phyloP scores from a whole-genome alignment of 2,797 vertebrate genomes.

The Melanotaenia maccullochi region DNA sequence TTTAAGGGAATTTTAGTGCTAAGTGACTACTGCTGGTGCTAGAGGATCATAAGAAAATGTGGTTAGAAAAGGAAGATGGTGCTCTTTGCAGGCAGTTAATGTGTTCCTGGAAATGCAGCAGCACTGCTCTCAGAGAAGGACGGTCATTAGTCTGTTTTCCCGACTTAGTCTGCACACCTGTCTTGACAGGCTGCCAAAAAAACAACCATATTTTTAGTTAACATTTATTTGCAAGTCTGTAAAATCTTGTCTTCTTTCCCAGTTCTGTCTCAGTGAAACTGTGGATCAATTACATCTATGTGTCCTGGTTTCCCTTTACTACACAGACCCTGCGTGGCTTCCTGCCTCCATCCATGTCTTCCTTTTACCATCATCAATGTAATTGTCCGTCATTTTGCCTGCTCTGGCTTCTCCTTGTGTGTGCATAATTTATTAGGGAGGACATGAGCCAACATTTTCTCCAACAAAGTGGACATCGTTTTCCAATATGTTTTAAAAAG shows the following conservation, averaged over 20 bases:
- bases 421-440: conserved; percentile 54
- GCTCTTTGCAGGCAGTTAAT: conserved; percentile 55
- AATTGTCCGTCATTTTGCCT: conserved; percentile 45
- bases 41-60: conserved; percentile 40
- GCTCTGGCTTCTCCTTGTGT: conserved; percentile 28
- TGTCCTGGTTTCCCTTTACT: conserved; percentile 24
- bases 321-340: conserved; percentile 13
- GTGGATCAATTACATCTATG: conserved; percentile 38
- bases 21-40: conserved; percentile 38
- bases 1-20: conserved; percentile 32
- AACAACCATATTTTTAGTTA: conserved; percentile 17
- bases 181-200: conserved; percentile 36
- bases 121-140: conserved; percentile 47
- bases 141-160: conserved; percentile 52
- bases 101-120: conserved; percentile 71
- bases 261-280: conserved; percentile 19
- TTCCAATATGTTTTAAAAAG: conserved; percentile 29
- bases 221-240: conserved; percentile 2
- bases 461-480: conserved; percentile 16
- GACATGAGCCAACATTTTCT: conserved; percentile 17
- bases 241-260: not conserved
- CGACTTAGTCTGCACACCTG: conserved; percentile 47
- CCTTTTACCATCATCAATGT: conserved; percentile 44
- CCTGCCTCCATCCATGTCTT: conserved; percentile 26
- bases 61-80: conserved; percentile 62